These are phyloP conservation scores for Crotophaga sulcirostris DNA, from an alignment of 2,113 vertebrate species.

Conservation along the genomic window DNA sequence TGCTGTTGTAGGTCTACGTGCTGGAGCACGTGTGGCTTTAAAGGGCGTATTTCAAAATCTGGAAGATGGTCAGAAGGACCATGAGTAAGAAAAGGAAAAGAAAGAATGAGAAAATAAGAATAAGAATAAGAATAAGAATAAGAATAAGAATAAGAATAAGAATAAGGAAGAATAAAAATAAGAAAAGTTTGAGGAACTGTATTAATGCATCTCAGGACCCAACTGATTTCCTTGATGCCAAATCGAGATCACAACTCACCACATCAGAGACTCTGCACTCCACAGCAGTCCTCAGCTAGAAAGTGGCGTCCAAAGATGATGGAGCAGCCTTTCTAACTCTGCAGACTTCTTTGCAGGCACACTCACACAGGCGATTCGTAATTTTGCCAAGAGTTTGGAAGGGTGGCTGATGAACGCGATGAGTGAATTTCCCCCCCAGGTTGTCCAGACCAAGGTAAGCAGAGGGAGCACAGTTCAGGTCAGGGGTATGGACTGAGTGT, in stretches of 20 bases:
- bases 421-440: slow-evolving; percentile 90
- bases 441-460: slow-evolving; percentile 92
- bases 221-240: neutral
- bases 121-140: neutral
- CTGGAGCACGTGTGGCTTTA: neutral
- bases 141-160: neutral
- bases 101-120: neutral
- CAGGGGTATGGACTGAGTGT: neutral
- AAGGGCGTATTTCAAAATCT: neutral
- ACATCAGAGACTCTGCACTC: neutral
- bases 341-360: slow-evolving; percentile 79
- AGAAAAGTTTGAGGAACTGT: no score
- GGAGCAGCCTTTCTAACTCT: neutral
- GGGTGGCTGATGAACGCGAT: slow-evolving; percentile 95
- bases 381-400: slow-evolving; percentile 97
- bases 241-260: neutral
- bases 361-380: slow-evolving; percentile 94
- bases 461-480: fast-evolving
- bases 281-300: neutral
- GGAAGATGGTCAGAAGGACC: neutral
- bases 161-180: neutral
- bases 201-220: neutral
- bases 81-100: neutral
- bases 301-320: fast-evolving
- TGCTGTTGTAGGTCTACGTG: neutral